phyloP scores from a whole-genome alignment of 92 coral and sea anemone genomes.

The Hydrozoanthus gracilis region DNA sequence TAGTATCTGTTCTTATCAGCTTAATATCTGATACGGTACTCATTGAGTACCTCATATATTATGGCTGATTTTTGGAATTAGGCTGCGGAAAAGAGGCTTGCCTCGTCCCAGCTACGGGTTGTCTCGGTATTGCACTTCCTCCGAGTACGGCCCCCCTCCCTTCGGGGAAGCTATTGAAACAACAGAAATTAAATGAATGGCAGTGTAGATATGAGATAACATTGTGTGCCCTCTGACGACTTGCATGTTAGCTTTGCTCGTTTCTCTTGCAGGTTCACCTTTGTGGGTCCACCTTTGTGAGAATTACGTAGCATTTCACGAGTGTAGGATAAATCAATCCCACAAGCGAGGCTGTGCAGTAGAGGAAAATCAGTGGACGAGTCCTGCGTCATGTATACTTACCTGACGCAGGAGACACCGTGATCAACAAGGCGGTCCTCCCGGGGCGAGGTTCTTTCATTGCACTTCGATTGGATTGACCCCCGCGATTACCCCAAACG shows the following conservation, averaged over 20 bases:
- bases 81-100: conserved; percentile 86
- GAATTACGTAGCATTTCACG: conserved; percentile 27
- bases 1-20: conserved; percentile 97
- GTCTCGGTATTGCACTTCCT: conserved; percentile 19
- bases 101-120: conserved; percentile 54
- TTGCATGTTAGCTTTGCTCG: conserved; percentile 24
- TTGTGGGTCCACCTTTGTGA: conserved; percentile 19
- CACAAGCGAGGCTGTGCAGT: conserved; percentile 28
- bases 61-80: conserved; percentile 83
- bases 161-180: conserved; percentile 39
- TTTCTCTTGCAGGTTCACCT: conserved; percentile 19
- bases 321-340: conserved; percentile 3
- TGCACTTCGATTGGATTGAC: conserved; percentile 86
- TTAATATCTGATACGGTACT: conserved; percentile 95
- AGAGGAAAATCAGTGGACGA: conserved; percentile 12
- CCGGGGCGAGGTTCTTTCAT: conserved; percentile 63
- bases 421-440: conserved; percentile 67
- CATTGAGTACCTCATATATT: conserved; percentile 88
- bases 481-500: conserved; percentile 85
- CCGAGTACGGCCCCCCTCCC: conserved; percentile 30
- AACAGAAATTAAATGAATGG: conserved; percentile 19
- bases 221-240: conserved; percentile 16
- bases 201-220: conserved; percentile 18
- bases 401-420: conserved; percentile 47
- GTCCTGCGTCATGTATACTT: conserved; percentile 16